Evolutionary conservation across 2,113 vertebrate species (phyloP).

Genomic region (Bambusicola thoracicus): DNA sequence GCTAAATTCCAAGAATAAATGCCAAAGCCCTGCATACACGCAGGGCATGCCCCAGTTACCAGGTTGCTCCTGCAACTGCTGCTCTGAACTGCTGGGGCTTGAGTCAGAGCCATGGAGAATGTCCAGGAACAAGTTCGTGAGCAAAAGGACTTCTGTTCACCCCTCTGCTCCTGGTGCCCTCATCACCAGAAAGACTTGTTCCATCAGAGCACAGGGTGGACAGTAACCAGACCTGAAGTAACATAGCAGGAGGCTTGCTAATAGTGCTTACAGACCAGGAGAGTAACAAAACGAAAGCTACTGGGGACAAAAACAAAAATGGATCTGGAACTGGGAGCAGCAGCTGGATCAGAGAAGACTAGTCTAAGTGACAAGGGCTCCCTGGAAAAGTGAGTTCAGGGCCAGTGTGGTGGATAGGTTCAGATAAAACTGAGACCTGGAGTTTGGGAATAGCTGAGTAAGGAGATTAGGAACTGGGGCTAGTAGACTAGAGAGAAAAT

Average conservation of each 20-base stretch:
- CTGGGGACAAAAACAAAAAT: background rate
- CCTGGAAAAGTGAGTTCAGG: background rate
- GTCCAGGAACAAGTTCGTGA: background rate
- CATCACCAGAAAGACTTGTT: background rate
- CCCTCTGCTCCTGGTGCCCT: background rate
- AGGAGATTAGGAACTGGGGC: background rate
- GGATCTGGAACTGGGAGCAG: background rate
- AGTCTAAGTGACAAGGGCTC: background rate
- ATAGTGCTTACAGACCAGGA: background rate
- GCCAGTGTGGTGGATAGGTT: background rate
- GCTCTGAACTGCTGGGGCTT: background rate
- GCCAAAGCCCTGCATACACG: background rate
- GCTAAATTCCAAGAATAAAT: background rate
- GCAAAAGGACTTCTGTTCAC: background rate
- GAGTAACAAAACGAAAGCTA: background rate
- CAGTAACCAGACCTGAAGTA: background rate
- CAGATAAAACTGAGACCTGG: background rate
- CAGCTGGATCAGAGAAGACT: background rate
- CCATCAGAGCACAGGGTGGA: background rate
- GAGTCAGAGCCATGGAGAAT: background rate
- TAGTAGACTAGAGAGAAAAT: background rate
- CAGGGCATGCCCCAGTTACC: background rate
- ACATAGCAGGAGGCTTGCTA: background rate
- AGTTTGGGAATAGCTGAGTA: background rate
- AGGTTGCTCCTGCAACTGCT: background rate